phyloP scores from a whole-genome alignment of 2,797 vertebrate species.

The Danio choprae region DNA sequence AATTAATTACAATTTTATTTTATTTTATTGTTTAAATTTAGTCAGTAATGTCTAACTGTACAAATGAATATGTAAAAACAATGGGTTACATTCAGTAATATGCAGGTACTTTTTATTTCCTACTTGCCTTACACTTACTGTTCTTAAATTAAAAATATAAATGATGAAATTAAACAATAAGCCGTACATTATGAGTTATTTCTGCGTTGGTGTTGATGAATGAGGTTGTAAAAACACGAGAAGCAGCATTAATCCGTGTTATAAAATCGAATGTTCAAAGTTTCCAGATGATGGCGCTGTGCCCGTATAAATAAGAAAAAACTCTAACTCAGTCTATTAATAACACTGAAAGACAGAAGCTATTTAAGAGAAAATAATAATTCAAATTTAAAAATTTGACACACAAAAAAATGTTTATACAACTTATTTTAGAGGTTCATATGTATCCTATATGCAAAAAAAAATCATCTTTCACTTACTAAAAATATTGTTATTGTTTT shows the following conservation, averaged over 20 bases:
- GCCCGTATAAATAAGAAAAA: neutral
- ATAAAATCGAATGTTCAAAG: neutral
- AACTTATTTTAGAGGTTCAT: neutral
- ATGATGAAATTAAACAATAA: neutral
- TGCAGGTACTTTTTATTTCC: neutral
- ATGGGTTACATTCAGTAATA: neutral
- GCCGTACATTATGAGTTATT: neutral
- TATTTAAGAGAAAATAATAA: neutral
- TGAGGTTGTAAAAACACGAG: neutral
- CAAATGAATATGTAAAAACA: neutral
- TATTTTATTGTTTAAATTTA: too few species aligned
- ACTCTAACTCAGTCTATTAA: neutral
- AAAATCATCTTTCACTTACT: neutral
- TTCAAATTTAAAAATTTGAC: too few species aligned
- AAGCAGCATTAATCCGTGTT: neutral
- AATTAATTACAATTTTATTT: too few species aligned
- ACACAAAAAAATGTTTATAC: neutral
- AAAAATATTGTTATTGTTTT: too few species aligned
- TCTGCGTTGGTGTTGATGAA: neutral
- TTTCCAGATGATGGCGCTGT: constrained; percentile 54
- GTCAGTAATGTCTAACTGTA: neutral
- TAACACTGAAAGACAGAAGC: neutral
- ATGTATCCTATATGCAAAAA: too few species aligned
- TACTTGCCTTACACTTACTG: neutral
- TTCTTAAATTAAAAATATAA: neutral